Evolutionary conservation across 2,888 invertebrate genomes (phyloP), one percentile per base, ranked within the genome.

Genomic region (Xylota segnis): DNA sequence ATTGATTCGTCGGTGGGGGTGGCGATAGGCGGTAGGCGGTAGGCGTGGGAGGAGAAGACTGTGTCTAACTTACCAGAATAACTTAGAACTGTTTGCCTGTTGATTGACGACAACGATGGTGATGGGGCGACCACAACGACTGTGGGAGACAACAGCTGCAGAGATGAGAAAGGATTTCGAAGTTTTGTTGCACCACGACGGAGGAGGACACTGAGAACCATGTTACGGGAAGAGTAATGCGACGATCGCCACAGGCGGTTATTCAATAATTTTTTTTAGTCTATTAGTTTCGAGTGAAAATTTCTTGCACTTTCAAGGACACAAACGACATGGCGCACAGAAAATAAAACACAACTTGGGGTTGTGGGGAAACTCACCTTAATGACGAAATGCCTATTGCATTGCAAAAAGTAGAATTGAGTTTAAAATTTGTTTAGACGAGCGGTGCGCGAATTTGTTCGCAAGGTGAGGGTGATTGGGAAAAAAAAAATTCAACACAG

Each of bases 281-380:
- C 40, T 23, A 23, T 23, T 54, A 63, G 9, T 58, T 79, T 75
- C 52, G 43, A 56, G 65, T 54, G 70, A 84, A 78, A 78, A 54
- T 54, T 66, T 79, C 47, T 75, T 84, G 29, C 66, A 84, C 75
- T 66, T 81, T 84, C 84, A 84, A 84, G 84, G 84, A 71, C 84
- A 83, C 63, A 45, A 52, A 52, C 18, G 65, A 45, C 66, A 79
- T 66, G 50, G 14, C 65, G 65, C 70, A 63, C 56, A 47, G 23
- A 68, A 50, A 14, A 40, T 34, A 23, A 47, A 56, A n/a, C 59
- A 68, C 58, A 16, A 40, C 40, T 16, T 45, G 18, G 72, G 50
- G 50, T 45, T 40, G 14, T 37, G 16, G 43, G 50, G 10, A 52
- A 76, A 84, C 84, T 84, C 81, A 84, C 84, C 84, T 84, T 84